A percentile compares a stretch with the other conserved stretches of the same genome.
Evolutionary conservation across 2,888 invertebrate species (phyloP).

Genomic region (Polymixis flavicincta): DNA sequence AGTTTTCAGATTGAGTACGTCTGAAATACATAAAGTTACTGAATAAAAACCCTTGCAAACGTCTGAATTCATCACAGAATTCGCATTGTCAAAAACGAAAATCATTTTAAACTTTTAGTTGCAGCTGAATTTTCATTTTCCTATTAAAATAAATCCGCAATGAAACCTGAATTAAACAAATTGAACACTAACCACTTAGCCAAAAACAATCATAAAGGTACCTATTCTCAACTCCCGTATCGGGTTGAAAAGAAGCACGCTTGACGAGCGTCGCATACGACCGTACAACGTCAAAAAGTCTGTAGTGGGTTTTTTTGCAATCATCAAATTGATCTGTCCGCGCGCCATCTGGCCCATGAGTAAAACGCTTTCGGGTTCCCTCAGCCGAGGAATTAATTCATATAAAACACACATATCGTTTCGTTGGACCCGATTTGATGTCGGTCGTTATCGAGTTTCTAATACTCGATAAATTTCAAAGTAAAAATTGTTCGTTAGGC

Average conservation of each 20-base stretch:
- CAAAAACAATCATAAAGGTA: slow-evolving; percentile 62
- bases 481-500: not conserved
- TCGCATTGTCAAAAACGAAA: not conserved
- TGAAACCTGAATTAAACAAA: slow-evolving; percentile 32
- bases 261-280: slow-evolving; percentile 72
- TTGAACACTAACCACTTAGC: slow-evolving; percentile 48
- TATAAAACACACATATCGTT: slow-evolving; percentile 87
- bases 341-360: slow-evolving; percentile 89
- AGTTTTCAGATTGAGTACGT: not conserved
- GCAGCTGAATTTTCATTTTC: not conserved
- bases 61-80: not conserved
- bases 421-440: slow-evolving; percentile 70
- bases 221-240: slow-evolving; percentile 64
- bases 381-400: slow-evolving; percentile 90
- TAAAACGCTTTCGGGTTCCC: slow-evolving; percentile 87
- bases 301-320: slow-evolving; percentile 86
- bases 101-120: not conserved
- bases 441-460: slow-evolving; percentile 64
- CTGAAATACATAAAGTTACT: not conserved
- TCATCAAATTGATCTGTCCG: slow-evolving; percentile 90
- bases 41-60: not conserved
- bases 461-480: slow-evolving; percentile 40
- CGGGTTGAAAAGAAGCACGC: slow-evolving; percentile 73
- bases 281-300: slow-evolving; percentile 87
- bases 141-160: slow-evolving; percentile 2